Base-by-base conservation (phyloP, 2,113 vertebrate species). In the Psophia crepitans region DNA sequence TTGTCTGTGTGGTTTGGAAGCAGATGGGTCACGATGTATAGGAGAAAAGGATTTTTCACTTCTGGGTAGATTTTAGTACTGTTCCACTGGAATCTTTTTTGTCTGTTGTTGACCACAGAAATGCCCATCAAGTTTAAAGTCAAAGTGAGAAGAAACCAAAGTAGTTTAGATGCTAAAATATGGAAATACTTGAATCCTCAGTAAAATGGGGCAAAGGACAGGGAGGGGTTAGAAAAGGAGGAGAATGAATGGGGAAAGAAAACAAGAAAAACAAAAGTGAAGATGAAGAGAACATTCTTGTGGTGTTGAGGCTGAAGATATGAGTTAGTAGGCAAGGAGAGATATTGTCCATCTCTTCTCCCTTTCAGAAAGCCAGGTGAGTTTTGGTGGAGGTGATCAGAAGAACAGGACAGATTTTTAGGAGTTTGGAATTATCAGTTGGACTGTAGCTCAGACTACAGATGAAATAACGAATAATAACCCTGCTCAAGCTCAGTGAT, bases 401-500 rank as follows among this genome's bases (percentile, higher is more conserved):
- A 77, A 41, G 57, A 74, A 49, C 21, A 24, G 24, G 30, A 60
- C 2, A 33, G 18, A 49, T 46, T 54, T 93, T 87, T 71, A n/a
- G 43, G 18, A 41, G 6, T 44, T 37, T 78, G 69, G 46, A 48
- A 16, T 75, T 92, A 69, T 3, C 5, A 24, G 5, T 66, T 54
- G 48, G 9, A 65, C 18, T 85, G 35, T 86, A 51, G 27, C 24
- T 77, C 32, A 81, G 63, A 39, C 39, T 51, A 13, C 28, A 37
- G n/a, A 23, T 63, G 26, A 87, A 89, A 41, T 57, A 58, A 60
- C 30, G 16, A 86, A 11, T 65, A 76, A 63, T 44, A 69, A 6
- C 5, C 28, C 10, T 0, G 0, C 18, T 27, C 1, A 0, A 88
- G 21, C 3, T 2, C 6, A 7, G 11, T 13, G 3, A 8, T 60